A percentile compares a stretch with the other conserved stretches of the same genome.
These are phyloP conservation scores for Sialis lutaria DNA, from an alignment of 2,888 invertebrate species.

Conservation along the genomic window DNA sequence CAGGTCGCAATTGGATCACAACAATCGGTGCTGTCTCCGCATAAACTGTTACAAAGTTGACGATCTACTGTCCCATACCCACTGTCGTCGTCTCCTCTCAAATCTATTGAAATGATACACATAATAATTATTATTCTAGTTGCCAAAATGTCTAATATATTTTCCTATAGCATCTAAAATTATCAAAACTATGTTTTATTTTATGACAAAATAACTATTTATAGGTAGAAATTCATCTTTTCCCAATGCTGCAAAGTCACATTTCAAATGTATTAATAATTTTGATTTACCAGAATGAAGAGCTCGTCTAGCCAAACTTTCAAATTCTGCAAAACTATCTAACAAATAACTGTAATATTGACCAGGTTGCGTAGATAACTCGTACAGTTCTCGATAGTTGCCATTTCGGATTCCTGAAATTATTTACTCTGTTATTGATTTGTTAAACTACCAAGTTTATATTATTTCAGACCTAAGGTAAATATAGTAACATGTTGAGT, in stretches of 20 bases:
- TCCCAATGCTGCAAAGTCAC: neutral
- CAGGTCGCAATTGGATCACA: conserved; percentile 43
- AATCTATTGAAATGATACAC: too few species aligned
- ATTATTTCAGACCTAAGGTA: conserved; percentile 23
- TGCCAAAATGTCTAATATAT: too few species aligned
- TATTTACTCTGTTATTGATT: neutral
- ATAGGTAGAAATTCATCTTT: too few species aligned
- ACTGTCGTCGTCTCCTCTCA: too few species aligned
- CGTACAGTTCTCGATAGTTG: conserved; percentile 40
- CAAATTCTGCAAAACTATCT: conserved; percentile 50
- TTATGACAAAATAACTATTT: too few species aligned
- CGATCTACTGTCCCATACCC: conserved; percentile 25
- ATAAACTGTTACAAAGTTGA: conserved; percentile 34
- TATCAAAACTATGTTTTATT: too few species aligned
- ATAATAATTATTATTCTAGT: too few species aligned
- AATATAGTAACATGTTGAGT: conserved; percentile 30
- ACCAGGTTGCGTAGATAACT: conserved; percentile 43
- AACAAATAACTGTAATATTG: conserved; percentile 45
- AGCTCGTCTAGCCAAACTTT: conserved; percentile 45
- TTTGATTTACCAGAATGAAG: conserved; percentile 38
- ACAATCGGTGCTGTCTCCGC: conserved; percentile 28
- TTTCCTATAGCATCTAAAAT: too few species aligned
- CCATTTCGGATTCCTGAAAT: conserved; percentile 39
- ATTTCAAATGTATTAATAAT: too few species aligned
- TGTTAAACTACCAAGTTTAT: neutral